Evolutionary conservation across 2,888 invertebrate species (phyloP).

Genomic region (Chymomyza caudatula): DNA sequence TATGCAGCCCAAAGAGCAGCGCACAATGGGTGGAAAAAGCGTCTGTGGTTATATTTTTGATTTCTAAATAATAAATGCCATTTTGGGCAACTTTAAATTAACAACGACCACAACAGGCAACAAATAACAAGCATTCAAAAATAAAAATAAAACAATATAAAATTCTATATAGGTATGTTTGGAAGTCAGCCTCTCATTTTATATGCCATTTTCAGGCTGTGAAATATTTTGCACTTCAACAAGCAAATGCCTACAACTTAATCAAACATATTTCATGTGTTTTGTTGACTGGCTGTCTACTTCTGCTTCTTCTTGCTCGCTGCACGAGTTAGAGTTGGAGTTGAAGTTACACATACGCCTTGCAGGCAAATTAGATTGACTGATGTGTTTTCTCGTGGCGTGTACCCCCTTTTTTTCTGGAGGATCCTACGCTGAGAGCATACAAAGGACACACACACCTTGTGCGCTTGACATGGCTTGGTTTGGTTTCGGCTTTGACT

Average conservation of each 20-base stretch:
- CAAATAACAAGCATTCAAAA: background rate
- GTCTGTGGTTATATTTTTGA: conserved; percentile 33
- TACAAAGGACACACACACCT: conserved; percentile 17
- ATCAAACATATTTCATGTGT: conserved; percentile 50
- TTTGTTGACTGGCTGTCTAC: background rate
- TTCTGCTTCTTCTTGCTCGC: too few relatives aligned
- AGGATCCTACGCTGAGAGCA: background rate
- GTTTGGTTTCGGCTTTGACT: conserved; percentile 31
- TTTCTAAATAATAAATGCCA: conserved; percentile 61
- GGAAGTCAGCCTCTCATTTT: too few relatives aligned
- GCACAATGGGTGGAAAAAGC: conserved; percentile 16
- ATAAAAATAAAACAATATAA: background rate
- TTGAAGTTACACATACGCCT: conserved; percentile 25
- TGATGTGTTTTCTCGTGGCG: too few relatives aligned
- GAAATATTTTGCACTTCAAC: conserved; percentile 39
- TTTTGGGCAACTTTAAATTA: conserved; percentile 23
- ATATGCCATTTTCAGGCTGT: conserved; percentile 5
- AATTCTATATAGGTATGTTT: background rate
- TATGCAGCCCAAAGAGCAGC: conserved; percentile 26
- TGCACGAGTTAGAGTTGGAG: background rate
- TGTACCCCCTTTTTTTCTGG: background rate
- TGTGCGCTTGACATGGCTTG: conserved; percentile 58
- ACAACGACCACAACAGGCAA: conserved; percentile 1
- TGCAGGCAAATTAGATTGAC: conserved; percentile 62
- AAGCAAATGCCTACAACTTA: conserved; percentile 54